phyloP scores from a whole-genome alignment of 2,888 invertebrate genomes.

The Stenurella melanura region DNA sequence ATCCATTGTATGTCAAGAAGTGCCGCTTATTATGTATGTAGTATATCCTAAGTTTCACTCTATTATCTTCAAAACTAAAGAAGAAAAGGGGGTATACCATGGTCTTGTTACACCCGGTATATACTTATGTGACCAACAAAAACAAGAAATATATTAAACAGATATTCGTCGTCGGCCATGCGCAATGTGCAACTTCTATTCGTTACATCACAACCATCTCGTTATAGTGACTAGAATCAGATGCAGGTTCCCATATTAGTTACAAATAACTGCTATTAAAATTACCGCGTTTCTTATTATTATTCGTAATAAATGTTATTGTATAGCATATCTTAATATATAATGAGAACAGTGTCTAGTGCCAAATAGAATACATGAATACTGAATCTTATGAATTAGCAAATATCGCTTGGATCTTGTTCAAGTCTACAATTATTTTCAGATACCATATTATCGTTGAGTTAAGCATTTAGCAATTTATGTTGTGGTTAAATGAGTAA shows the following conservation, averaged over 20 bases:
- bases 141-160: too few relatives aligned
- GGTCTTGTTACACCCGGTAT: too few relatives aligned
- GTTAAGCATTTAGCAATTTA: slow-evolving; percentile 27
- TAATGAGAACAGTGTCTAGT: slow-evolving; percentile 7
- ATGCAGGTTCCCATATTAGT: background rate
- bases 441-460: slow-evolving; percentile 20
- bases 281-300: background rate
- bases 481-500: slow-evolving; percentile 21
- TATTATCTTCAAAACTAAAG: too few relatives aligned
- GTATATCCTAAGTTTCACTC: too few relatives aligned
- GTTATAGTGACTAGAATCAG: too few relatives aligned
- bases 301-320: slow-evolving; percentile 1
- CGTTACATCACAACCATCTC: too few relatives aligned
- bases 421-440: slow-evolving; percentile 32
- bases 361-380: slow-evolving; percentile 2
- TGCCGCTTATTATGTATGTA: too few relatives aligned
- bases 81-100: too few relatives aligned
- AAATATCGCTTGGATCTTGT: slow-evolving; percentile 25
- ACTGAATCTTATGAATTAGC: slow-evolving; percentile 21
- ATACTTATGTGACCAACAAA: too few relatives aligned
- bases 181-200: too few relatives aligned
- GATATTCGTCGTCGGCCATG: too few relatives aligned
- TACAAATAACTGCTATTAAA: background rate
- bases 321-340: slow-evolving; percentile 4
- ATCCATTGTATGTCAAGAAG: too few relatives aligned